Evolutionary conservation across 2,113 vertebrate genomes (phyloP).

Genomic region (Microcebus murinus): DNA sequence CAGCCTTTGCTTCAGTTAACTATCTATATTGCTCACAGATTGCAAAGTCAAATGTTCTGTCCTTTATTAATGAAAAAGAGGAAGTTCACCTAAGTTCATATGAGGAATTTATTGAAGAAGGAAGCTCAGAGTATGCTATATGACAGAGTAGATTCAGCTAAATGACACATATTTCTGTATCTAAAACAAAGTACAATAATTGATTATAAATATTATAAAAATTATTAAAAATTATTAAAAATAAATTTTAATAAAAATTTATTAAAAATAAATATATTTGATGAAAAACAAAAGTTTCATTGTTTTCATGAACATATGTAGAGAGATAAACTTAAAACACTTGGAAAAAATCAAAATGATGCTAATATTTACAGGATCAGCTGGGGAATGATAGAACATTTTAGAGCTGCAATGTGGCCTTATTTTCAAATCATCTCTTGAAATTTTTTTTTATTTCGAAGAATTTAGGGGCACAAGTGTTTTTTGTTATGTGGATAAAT

Average conservation of each 20-base stretch:
- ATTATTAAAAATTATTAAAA: no score
- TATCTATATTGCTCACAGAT: background rate
- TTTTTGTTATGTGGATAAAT: no score
- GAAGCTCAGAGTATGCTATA: background rate
- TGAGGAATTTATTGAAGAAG: background rate
- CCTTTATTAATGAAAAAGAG: conserved; percentile 3
- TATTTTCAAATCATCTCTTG: background rate
- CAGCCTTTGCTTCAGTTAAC: background rate
- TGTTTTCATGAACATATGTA: background rate
- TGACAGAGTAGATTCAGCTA: background rate
- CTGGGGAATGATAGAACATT: background rate
- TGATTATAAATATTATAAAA: background rate
- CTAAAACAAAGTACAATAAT: background rate
- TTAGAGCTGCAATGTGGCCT: background rate
- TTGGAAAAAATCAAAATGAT: background rate
- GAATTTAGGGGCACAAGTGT: no score
- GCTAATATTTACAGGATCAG: background rate
- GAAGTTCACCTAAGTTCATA: conserved; percentile 36
- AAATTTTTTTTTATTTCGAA: background rate
- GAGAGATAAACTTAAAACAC: background rate
- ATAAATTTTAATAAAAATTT: no score
- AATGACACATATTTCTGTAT: background rate
- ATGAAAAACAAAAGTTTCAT: background rate
- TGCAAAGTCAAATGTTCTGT: background rate
- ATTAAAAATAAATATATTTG: no score